A percentile compares a stretch with the other conserved stretches of the same genome.
These are phyloP conservation scores for Marmota flaviventris DNA, from an alignment of 2,113 vertebrate genomes.

Conservation along the genomic window DNA sequence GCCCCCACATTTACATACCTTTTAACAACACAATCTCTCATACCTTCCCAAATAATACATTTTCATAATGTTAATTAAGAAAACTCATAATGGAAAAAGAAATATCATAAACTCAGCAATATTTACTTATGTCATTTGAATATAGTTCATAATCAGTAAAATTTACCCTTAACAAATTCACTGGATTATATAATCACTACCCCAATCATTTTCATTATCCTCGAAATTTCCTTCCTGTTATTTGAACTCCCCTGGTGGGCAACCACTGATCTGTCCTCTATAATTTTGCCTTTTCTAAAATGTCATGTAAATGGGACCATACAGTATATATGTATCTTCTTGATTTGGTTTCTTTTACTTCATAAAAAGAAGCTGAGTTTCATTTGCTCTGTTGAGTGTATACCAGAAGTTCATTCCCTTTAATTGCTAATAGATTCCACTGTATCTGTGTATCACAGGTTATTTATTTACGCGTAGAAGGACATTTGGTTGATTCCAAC, in stretches of 20 bases:
- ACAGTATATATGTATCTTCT: not conserved
- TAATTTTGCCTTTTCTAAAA: not conserved
- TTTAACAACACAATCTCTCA: conserved; percentile 14
- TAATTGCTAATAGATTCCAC: not conserved
- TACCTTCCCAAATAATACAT: not conserved
- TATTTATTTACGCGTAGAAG: not conserved
- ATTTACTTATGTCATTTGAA: not conserved
- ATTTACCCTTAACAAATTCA: not conserved
- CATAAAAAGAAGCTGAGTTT: not conserved
- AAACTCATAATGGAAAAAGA: not conserved
- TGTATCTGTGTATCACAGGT: not conserved
- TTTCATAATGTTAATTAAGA: conserved; percentile 3
- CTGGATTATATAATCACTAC: not conserved
- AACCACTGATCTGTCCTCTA: not conserved
- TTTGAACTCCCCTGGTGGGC: not conserved
- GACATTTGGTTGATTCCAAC: not conserved
- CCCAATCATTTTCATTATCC: not conserved
- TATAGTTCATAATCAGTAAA: not conserved
- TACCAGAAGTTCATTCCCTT: not conserved
- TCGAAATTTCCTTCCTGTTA: not conserved
- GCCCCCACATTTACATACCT: not conserved
- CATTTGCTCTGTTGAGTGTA: not conserved
- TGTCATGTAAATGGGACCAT: not conserved
- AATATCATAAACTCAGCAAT: conserved; percentile 24
- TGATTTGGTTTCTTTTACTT: not conserved